phyloP scores from a whole-genome alignment of 2,797 vertebrate species.

The Neostethus bicornis region DNA sequence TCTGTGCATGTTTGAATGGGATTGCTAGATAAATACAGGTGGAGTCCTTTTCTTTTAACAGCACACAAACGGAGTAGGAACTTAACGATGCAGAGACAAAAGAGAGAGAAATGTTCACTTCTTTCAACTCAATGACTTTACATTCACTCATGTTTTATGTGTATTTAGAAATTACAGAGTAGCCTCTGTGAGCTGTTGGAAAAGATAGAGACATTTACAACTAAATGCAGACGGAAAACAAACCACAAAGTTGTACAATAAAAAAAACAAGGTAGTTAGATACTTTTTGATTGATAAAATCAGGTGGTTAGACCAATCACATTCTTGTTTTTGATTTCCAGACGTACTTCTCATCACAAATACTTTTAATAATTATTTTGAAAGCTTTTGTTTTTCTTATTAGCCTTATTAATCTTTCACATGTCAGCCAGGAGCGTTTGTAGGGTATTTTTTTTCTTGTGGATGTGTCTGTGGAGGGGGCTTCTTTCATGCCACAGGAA shows the following conservation, averaged over 20 bases:
- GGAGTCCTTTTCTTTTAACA: conserved; percentile 63
- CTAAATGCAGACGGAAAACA: accelerated
- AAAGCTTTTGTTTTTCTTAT: no score
- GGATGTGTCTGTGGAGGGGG: no score
- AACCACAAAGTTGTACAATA: neutral
- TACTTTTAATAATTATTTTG: no score
- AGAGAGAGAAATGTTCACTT: conserved; percentile 19
- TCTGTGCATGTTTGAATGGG: conserved; percentile 51
- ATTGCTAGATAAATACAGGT: conserved; percentile 78
- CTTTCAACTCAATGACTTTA: conserved; percentile 3
- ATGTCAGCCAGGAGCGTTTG: no score
- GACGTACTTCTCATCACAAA: no score
- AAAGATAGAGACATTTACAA: neutral
- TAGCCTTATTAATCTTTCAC: no score
- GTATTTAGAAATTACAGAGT: neutral
- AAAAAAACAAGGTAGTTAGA: no score
- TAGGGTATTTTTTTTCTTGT: no score
- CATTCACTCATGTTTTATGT: neutral
- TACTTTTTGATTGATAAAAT: no score
- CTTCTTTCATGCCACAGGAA: no score
- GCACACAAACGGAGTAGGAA: conserved; percentile 21
- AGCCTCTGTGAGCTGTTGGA: neutral
- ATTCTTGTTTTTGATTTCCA: no score
- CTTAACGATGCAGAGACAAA: conserved; percentile 22
- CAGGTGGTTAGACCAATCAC: no score